Percentiles rank a stretch among this genome's conserved stretches.
phyloP scores from a whole-genome alignment of 92 coral and sea anemone species.

The Paragorgia papillata region DNA sequence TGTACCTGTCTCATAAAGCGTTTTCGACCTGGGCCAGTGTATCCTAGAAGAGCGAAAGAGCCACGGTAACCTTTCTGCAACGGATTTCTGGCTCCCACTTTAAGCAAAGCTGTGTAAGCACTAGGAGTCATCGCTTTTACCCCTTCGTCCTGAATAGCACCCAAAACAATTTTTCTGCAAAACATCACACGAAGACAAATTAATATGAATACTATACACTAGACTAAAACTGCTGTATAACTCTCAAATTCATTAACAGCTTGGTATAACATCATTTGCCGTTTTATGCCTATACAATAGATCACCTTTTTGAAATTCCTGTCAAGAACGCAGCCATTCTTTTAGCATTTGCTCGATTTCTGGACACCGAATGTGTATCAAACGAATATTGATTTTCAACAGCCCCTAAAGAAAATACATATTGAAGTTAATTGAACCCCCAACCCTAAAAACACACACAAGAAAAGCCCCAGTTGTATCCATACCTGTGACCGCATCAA shows the following conservation, averaged over 20 bases:
- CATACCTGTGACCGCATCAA: slow-evolving; percentile 46
- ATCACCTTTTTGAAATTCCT: slow-evolving; percentile 1
- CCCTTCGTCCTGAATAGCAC: slow-evolving; percentile 55
- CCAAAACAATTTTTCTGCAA: slow-evolving; percentile 28
- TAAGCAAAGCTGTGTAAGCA: slow-evolving; percentile 34
- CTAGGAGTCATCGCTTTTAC: slow-evolving; percentile 5
- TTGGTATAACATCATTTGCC: no score
- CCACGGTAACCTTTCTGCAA: slow-evolving; percentile 14
- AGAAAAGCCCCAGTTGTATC: no score
- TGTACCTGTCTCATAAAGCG: not conserved
- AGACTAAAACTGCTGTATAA: no score
- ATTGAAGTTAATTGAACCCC: not conserved
- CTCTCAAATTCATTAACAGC: no score
- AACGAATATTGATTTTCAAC: not conserved
- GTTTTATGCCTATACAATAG: no score
- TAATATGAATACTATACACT: no score
- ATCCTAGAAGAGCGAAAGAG: slow-evolving; percentile 28
- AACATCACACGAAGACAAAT: no score
- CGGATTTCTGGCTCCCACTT: slow-evolving; percentile 29
- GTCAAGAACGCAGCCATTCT: slow-evolving; percentile 29
- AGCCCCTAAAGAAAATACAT: not conserved
- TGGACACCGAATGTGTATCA: slow-evolving; percentile 36
- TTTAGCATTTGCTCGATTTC: slow-evolving; percentile 12
- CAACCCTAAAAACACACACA: no score
- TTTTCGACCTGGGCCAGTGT: slow-evolving; percentile 16